phyloP scores from a whole-genome alignment of 2,797 vertebrate species.

The Alca torda region DNA sequence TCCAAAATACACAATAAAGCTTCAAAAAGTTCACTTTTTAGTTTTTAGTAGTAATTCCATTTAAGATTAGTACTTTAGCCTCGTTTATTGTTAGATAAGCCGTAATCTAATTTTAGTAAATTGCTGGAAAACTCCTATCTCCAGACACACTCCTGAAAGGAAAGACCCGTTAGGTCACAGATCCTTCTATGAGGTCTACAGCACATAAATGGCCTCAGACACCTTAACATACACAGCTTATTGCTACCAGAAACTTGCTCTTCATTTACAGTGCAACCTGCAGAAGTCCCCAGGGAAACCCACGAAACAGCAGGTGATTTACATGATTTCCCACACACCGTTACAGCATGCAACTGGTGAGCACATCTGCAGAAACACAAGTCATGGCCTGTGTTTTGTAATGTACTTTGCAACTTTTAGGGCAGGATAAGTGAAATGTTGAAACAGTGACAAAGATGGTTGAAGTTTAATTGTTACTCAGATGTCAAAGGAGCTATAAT shows the following conservation, averaged over 20 bases:
- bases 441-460: not conserved
- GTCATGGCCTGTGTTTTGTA: not conserved
- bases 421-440: not conserved
- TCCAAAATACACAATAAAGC: not conserved
- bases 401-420: not conserved
- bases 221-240: not conserved
- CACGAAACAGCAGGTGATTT: not conserved
- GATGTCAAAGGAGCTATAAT: not conserved
- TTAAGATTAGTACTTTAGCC: not conserved
- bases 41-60: not conserved
- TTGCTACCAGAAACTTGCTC: not conserved
- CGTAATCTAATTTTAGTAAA: not conserved
- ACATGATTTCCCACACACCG: accelerated
- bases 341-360: not conserved
- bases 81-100: not conserved
- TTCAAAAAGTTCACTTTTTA: not conserved
- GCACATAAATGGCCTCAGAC: no score
- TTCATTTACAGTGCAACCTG: not conserved
- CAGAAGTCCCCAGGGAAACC: not conserved
- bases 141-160: not conserved
- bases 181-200: not conserved
- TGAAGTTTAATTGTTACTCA: not conserved
- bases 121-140: not conserved
- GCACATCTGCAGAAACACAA: not conserved
- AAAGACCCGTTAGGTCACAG: not conserved